Base-by-base conservation (phyloP, 2,113 vertebrate genomes). In the Thamnophis sirtalis region DNA sequence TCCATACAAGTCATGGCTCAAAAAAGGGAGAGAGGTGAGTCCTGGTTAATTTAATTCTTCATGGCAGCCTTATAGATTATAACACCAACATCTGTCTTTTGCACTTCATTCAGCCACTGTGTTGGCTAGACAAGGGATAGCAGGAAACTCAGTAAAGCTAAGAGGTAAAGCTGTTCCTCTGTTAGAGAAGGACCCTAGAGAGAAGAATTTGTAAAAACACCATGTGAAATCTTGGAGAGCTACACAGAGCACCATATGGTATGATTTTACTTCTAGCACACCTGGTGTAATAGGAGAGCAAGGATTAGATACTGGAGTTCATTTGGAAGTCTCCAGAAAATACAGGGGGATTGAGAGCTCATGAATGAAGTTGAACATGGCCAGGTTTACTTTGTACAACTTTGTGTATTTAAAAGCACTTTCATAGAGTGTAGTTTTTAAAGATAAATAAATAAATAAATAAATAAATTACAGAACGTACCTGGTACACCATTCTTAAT, bases 1-100 rank as follows among this genome's bases (percentile, higher is more conserved):
- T 68, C 89, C 9, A 68, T 8, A 0, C 86, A 92, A 28, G 68
- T 92, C 0, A 2, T 1, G 0, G 95, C 93, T 0, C 96, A 97
- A 95, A 96, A 96, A 91, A 96, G 93, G 88, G 96, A 38, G 94
- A 94, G 93, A 96, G 63, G 96, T 90, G 68, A n/a, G 84, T 89
- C 43, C 2, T 54, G 15, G 5, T 53, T 63, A 80, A 38, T 15
- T 9, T 53, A 54, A 51, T 3, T 33, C 33, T 91, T 4, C 19
- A 24, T 50, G 53, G 49, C n/a, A 38, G 24, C 38, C 73, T 2
- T 3, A 38, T 38, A 80, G 33, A 38, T 80, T 8, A 3, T 33
- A 9, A 21, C 2, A 0, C n/a, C 68, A 38, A 80, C 33, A 3
- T 80, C 17, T 80, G 33, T 38, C 17, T 38, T 80, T 80, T 80